These are phyloP conservation scores for Brachystomella parvula DNA, from an alignment of 1,140 invertebrate species.

Conservation along the genomic window DNA sequence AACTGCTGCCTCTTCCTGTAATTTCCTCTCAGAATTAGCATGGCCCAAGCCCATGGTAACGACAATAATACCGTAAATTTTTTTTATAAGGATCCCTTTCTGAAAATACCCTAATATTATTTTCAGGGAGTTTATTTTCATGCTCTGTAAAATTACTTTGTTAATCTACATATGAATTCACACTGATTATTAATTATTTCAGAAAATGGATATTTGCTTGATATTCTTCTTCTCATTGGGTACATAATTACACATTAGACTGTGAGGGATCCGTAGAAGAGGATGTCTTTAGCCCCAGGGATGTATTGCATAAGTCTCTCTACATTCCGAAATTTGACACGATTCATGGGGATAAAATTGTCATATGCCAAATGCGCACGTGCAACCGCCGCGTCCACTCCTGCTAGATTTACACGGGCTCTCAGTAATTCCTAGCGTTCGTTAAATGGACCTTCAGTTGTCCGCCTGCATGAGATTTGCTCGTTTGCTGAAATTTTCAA, in stretches of 20 bases:
- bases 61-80: no score
- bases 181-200: no score
- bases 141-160: conserved; percentile 44
- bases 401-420: no score
- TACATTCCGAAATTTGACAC: not conserved
- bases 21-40: no score
- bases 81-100: not conserved
- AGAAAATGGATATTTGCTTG: no score
- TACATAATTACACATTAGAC: not conserved
- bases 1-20: no score
- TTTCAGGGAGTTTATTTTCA: not conserved
- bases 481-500: not conserved
- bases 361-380: not conserved
- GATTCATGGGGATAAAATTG: no score
- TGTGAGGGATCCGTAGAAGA: not conserved
- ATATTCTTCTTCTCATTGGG: no score
- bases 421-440: no score
- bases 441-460: not conserved
- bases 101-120: not conserved
- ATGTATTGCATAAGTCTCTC: not conserved
- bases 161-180: not conserved
- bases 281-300: not conserved
- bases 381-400: no score
- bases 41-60: no score
- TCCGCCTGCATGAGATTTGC: not conserved